These are phyloP conservation scores for Ecdyonurus torrentis DNA, from an alignment of 2,888 invertebrate species.

Conservation along the genomic window DNA sequence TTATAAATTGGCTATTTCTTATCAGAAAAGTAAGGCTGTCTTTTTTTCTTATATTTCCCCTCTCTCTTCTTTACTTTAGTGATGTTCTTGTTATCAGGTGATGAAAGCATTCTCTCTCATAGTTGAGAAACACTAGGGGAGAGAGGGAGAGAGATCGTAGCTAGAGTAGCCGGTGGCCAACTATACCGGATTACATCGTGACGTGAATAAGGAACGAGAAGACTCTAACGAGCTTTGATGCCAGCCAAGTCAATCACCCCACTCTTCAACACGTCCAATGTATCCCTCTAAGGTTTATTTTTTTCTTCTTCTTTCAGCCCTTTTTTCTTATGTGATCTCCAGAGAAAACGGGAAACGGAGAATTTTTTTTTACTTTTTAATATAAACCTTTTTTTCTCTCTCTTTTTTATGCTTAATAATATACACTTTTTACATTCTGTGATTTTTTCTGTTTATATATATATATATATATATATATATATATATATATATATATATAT, in stretches of 20 bases:
- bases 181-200: neutral
- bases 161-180: neutral
- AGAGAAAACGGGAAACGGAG: neutral
- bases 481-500: no score
- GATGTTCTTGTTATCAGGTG: neutral
- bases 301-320: neutral
- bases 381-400: neutral
- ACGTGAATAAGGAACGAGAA: neutral
- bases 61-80: no score
- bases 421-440: no score
- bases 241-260: neutral
- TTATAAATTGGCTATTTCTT: neutral
- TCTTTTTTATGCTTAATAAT: neutral
- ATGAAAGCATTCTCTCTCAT: no score
- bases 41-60: no score
- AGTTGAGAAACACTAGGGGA: no score
- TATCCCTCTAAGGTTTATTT: neutral
- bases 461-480: no score
- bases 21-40: no score
- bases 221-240: neutral
- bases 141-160: no score
- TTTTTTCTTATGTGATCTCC: no score
- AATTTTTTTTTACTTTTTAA: neutral
- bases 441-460: no score
- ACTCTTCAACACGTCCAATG: no score